These are phyloP conservation scores for Himalopsyche kuldschensis DNA, from an alignment of 2,888 invertebrate genomes.

Conservation along the genomic window DNA sequence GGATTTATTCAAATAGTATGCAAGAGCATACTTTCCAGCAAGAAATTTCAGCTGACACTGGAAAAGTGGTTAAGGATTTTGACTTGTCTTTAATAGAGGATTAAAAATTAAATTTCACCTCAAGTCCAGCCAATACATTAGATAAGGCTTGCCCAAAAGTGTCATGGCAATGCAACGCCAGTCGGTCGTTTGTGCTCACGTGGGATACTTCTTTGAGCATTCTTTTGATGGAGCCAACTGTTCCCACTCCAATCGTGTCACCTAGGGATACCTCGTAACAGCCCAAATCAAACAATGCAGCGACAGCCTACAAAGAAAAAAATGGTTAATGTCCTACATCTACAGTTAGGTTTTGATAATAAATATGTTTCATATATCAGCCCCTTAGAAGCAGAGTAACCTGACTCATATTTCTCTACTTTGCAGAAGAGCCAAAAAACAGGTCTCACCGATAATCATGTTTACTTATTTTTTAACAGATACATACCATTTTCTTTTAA, in stretches of 20 bases:
- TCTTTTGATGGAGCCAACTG: conserved; percentile 73
- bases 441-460: too few species aligned
- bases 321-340: neutral
- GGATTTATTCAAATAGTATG: too few species aligned
- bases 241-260: conserved; percentile 97
- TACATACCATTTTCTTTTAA: too few species aligned
- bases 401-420: too few species aligned
- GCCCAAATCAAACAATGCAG: conserved; percentile 76
- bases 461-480: too few species aligned
- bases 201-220: conserved; percentile 76
- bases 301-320: conserved; percentile 53
- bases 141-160: conserved; percentile 96
- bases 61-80: too few species aligned
- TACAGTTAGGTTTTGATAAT: neutral
- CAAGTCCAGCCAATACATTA: conserved; percentile 88
- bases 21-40: too few species aligned
- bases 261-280: conserved; percentile 97
- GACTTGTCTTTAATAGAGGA: neutral
- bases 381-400: too few species aligned
- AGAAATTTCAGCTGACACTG: too few species aligned
- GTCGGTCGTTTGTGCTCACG: conserved; percentile 64
- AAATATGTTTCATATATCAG: too few species aligned
- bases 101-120: conserved; percentile 61
- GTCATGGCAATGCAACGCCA: conserved; percentile 97
- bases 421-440: too few species aligned